Conservation (phyloP, 2,113 vertebrate species). For the Ageneiosus marmoratus region DNA sequence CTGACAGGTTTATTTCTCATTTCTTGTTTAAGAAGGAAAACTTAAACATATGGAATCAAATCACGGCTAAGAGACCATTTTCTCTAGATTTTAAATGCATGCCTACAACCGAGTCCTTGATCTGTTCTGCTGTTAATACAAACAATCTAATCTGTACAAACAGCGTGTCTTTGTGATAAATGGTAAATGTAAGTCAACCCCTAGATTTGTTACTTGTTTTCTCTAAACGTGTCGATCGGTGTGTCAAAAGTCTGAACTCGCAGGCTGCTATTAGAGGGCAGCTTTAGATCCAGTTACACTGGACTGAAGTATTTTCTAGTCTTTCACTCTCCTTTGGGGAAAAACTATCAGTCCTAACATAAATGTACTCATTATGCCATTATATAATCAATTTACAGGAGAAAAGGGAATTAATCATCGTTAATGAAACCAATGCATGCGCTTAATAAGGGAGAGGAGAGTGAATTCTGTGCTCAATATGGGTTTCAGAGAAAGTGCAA, state of each 20-base stretch:
- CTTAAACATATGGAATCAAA: background rate
- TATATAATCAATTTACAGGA: constrained; percentile 45
- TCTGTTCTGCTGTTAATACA: constrained; percentile 3
- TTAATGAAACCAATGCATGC: constrained; percentile 44
- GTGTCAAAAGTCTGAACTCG: background rate
- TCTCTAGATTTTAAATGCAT: background rate
- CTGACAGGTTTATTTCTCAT: background rate
- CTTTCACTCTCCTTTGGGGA: constrained; percentile 28
- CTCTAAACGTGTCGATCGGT: constrained; percentile 13
- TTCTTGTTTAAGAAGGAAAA: background rate
- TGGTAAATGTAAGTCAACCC: background rate
- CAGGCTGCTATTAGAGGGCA: constrained; percentile 2
- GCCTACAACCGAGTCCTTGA: background rate
- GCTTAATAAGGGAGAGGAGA: constrained; percentile 43
- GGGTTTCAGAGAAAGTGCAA: constrained; percentile 11
- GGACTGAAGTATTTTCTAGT: constrained; percentile 22
- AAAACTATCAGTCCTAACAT: constrained; percentile 26
- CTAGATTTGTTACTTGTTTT: background rate
- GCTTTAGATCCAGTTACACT: background rate
- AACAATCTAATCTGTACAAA: background rate
- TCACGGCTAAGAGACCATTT: background rate
- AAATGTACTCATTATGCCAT: constrained; percentile 45
- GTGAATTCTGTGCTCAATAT: constrained; percentile 42
- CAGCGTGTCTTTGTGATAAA: background rate
- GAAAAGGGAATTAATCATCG: constrained; percentile 51